These are phyloP conservation scores for Hoplias malabaricus DNA, from an alignment of 2,113 vertebrate genomes.

Conservation along the genomic window DNA sequence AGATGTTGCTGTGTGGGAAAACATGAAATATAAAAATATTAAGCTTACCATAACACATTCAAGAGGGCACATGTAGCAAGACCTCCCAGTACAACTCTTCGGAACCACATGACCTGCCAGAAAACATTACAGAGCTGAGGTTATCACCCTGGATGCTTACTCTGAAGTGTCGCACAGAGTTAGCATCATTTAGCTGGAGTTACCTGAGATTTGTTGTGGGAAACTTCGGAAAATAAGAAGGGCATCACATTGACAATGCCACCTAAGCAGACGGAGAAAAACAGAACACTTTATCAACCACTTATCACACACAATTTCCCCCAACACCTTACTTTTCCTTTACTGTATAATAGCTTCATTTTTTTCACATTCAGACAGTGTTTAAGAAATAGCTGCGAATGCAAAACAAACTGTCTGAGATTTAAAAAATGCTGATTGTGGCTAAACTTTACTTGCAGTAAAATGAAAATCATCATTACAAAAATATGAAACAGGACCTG, in stretches of 20 bases:
- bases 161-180: not conserved
- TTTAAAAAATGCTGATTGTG: conserved; percentile 35
- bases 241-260: conserved; percentile 76
- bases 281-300: conserved; percentile 18
- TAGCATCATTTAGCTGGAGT: not conserved
- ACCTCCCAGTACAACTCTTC: conserved; percentile 66
- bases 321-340: conserved; percentile 30
- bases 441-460: conserved; percentile 22
- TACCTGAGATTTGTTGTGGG: conserved; percentile 69
- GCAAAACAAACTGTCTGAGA: not conserved
- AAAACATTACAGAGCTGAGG: not conserved
- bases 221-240: conserved; percentile 72
- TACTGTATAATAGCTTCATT: too few relatives aligned
- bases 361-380: too few relatives aligned
- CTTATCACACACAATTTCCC: conserved; percentile 5
- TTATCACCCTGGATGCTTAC: not conserved
- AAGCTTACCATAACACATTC: conserved; percentile 72
- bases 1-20: not conserved
- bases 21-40: not conserved
- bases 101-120: conserved; percentile 72
- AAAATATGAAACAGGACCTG: conserved; percentile 34
- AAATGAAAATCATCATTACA: conserved; percentile 29
- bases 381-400: too few relatives aligned
- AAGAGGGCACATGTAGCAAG: conserved; percentile 67
- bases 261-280: conserved; percentile 56